A percentile compares a stretch with the other conserved stretches of the same genome.
phyloP scores from a whole-genome alignment of 2,797 vertebrate species.

The Danio tinwini region DNA sequence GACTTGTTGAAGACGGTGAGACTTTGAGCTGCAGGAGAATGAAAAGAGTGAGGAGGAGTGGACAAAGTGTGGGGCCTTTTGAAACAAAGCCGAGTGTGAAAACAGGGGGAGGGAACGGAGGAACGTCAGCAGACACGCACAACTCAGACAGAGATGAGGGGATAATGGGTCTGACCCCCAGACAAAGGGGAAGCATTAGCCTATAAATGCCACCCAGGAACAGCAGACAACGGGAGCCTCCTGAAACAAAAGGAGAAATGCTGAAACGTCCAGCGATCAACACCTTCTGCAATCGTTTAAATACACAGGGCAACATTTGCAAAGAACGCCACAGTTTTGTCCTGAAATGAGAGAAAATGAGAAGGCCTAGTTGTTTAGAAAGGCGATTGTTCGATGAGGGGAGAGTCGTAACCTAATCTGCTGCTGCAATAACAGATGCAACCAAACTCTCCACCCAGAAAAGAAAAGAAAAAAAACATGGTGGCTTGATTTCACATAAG shows the following conservation, averaged over 20 bases:
- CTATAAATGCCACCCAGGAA: slow-evolving; percentile 28
- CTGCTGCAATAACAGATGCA: slow-evolving; percentile 57
- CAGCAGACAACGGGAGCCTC: slow-evolving; percentile 37
- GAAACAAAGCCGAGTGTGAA: slow-evolving; percentile 48
- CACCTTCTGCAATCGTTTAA: slow-evolving; percentile 32
- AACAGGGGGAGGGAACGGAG: slow-evolving; percentile 36
- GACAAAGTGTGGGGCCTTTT: slow-evolving; percentile 40
- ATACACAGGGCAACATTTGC: slow-evolving; percentile 10
- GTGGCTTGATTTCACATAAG: slow-evolving; percentile 65
- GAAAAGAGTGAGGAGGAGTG: slow-evolving; percentile 39
- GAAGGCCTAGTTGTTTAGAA: slow-evolving; percentile 60
- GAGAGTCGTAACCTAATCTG: slow-evolving; percentile 60
- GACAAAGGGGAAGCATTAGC: slow-evolving; percentile 47
- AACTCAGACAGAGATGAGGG: slow-evolving; percentile 50
- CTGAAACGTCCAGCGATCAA: slow-evolving; percentile 23
- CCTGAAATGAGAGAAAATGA: slow-evolving; percentile 15
- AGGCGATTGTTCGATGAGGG: slow-evolving; percentile 56
- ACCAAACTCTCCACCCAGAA: slow-evolving; percentile 59
- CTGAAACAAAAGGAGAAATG: slow-evolving; percentile 52
- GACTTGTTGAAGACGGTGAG: slow-evolving; percentile 50
- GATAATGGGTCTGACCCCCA: slow-evolving; percentile 45
- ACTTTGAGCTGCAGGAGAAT: slow-evolving; percentile 44
- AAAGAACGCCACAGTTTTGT: not conserved
- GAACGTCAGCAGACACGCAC: slow-evolving; percentile 42
- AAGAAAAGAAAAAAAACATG: slow-evolving; percentile 51